Evolutionary conservation across 2,113 vertebrate genomes (phyloP).

Genomic region (Steatornis caripensis): DNA sequence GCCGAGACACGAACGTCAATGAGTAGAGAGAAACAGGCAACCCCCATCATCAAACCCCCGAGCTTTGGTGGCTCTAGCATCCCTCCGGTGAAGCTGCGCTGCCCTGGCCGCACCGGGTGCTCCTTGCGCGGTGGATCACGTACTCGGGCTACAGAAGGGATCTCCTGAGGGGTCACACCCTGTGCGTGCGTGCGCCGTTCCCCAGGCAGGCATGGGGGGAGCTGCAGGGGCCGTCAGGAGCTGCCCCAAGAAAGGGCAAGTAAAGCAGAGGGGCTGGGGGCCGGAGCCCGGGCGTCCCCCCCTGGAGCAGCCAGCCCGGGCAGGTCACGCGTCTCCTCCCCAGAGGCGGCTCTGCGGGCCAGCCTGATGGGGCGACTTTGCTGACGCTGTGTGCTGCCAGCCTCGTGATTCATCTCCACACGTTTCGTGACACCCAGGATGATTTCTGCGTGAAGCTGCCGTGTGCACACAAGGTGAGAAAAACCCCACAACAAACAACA

Average conservation of each 20-base stretch:
- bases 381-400: background rate
- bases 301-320: accelerated
- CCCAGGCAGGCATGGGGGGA: background rate
- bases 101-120: accelerated
- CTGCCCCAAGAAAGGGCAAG: background rate
- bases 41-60: accelerated
- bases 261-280: no score
- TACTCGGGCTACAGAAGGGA: background rate
- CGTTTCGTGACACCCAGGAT: background rate
- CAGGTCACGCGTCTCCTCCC: background rate
- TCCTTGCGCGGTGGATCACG: accelerated
- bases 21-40: no score
- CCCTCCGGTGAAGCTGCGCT: background rate
- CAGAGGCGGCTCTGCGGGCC: no score
- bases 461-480: no score
- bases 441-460: background rate
- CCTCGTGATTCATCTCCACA: accelerated
- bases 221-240: background rate
- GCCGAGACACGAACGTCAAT: no score
- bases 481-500: no score
- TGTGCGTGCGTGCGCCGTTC: background rate
- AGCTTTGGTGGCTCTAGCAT: background rate
- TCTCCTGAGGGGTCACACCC: background rate
- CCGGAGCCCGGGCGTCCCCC: background rate
- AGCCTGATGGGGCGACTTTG: no score